Conservation (phyloP, 2,113 vertebrate genomes). For the Morone chrysops region DNA sequence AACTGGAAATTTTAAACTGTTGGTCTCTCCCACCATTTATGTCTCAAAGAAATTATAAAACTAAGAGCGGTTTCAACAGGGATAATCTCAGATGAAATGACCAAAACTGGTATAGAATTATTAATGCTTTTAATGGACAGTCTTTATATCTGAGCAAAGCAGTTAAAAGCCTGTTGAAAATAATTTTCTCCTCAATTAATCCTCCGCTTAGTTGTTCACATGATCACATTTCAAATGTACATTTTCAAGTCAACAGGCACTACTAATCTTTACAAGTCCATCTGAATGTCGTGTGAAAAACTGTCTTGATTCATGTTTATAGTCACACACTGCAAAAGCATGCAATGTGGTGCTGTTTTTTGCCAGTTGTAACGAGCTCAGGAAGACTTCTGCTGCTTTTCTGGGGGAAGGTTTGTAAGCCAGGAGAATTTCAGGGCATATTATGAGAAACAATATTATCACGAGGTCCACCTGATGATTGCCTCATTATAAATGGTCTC, state of each 20-base stretch:
- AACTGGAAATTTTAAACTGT: slow-evolving; percentile 35
- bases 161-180: slow-evolving; percentile 68
- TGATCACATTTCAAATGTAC: slow-evolving; percentile 59
- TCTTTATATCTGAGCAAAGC: slow-evolving; percentile 53
- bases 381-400: slow-evolving; percentile 42
- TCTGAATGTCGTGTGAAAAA: slow-evolving; percentile 40
- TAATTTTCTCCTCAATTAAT: slow-evolving; percentile 71
- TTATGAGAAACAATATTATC: slow-evolving; percentile 71
- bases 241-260: slow-evolving; percentile 48
- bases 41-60: slow-evolving; percentile 54
- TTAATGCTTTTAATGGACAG: slow-evolving; percentile 68
- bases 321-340: slow-evolving; percentile 14
- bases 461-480: slow-evolving; percentile 71
- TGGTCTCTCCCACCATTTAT: slow-evolving; percentile 19
- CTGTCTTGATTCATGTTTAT: slow-evolving; percentile 35
- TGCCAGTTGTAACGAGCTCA: slow-evolving; percentile 31
- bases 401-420: slow-evolving; percentile 17
- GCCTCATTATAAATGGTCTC: slow-evolving; percentile 76
- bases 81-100: slow-evolving; percentile 64
- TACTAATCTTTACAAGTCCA: slow-evolving; percentile 56
- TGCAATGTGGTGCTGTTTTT: slow-evolving; percentile 30
- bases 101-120: slow-evolving; percentile 25
- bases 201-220: slow-evolving; percentile 59
- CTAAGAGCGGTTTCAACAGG: slow-evolving; percentile 45
- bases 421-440: slow-evolving; percentile 54